Percentiles rank a stretch among this genome's conserved stretches.
Evolutionary conservation across 2,888 invertebrate genomes (phyloP).

Genomic region (Dynastes hyllus): DNA sequence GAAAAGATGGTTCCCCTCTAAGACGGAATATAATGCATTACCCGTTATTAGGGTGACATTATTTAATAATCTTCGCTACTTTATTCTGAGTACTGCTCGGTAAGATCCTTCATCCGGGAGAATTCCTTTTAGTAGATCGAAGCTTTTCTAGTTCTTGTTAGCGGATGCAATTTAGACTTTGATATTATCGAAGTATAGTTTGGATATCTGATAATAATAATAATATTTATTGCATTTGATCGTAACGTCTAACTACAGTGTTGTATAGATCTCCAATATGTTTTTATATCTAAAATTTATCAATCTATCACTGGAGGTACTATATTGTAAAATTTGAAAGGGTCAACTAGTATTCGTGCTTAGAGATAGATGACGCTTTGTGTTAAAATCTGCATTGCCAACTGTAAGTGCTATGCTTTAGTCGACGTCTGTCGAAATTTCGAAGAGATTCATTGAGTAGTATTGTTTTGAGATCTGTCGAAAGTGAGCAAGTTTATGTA

Average conservation of each 20-base stretch:
- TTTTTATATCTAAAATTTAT: neutral
- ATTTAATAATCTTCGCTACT: conserved; percentile 32
- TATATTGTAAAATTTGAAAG: too few species aligned
- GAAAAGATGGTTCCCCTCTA: conserved; percentile 32
- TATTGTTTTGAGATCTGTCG: too few species aligned
- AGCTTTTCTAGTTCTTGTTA: neutral
- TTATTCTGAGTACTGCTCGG: neutral
- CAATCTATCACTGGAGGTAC: neutral
- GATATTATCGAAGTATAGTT: neutral
- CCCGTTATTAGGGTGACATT: conserved; percentile 37
- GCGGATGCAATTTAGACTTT: neutral
- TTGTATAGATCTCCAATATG: neutral
- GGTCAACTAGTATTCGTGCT: too few species aligned
- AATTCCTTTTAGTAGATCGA: neutral
- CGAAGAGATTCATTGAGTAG: too few species aligned
- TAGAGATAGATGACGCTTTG: too few species aligned
- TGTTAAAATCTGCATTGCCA: too few species aligned
- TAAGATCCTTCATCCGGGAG: neutral
- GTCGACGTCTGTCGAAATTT: too few species aligned
- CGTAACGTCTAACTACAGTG: neutral
- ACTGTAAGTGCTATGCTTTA: too few species aligned
- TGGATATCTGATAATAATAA: neutral
- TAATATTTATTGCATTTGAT: neutral
- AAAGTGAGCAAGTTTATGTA: too few species aligned
- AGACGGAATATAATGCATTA: conserved; percentile 38